Percentiles rank a stretch among this genome's conserved stretches.
phyloP scores from a whole-genome alignment of 1,140 invertebrate genomes.

The Drosophila ohnishii region DNA sequence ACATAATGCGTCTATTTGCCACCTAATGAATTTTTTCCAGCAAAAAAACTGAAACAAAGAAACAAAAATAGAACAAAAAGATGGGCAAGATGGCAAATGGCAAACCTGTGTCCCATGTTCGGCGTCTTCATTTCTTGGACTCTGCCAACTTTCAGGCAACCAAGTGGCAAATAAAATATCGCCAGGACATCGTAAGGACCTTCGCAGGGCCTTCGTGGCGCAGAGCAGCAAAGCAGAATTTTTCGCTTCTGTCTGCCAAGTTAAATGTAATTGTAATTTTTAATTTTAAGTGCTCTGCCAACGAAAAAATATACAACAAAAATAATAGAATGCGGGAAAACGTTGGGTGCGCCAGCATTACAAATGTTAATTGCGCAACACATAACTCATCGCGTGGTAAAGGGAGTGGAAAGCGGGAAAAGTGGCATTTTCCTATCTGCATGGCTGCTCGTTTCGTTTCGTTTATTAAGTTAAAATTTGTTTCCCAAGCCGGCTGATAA shows the following conservation, averaged over 20 bases:
- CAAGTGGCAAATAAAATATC: conserved; percentile 76
- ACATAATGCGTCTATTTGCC: conserved; percentile 79
- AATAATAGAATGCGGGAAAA: conserved; percentile 55
- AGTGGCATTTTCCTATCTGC: conserved; percentile 26
- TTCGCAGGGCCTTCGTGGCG: conserved; percentile 29
- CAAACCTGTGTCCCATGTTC: conserved; percentile 76
- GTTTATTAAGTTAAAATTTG: conserved; percentile 59
- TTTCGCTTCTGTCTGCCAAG: conserved; percentile 60
- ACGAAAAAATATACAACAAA: conserved; percentile 23
- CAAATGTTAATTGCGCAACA: conserved; percentile 80
- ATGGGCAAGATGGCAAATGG: conserved; percentile 52
- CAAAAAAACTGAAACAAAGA: conserved; percentile 25
- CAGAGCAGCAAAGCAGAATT: conserved; percentile 50
- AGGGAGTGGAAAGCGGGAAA: conserved; percentile 3
- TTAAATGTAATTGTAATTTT: conserved; percentile 81
- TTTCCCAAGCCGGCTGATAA: conserved; percentile 18
- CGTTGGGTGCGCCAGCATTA: conserved; percentile 70
- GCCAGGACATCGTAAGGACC: conserved; percentile 35
- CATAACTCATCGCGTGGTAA: conserved; percentile 64
- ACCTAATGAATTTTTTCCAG: conserved; percentile 67
- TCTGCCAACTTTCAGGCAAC: conserved; percentile 49
- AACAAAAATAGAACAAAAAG: conserved; percentile 6
- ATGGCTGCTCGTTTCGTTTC: conserved; percentile 19
- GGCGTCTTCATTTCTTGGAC: conserved; percentile 47
- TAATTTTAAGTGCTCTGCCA: conserved; percentile 79